Conservation (phyloP, 2,797 vertebrate genomes). For the Streptopelia turtur region DNA sequence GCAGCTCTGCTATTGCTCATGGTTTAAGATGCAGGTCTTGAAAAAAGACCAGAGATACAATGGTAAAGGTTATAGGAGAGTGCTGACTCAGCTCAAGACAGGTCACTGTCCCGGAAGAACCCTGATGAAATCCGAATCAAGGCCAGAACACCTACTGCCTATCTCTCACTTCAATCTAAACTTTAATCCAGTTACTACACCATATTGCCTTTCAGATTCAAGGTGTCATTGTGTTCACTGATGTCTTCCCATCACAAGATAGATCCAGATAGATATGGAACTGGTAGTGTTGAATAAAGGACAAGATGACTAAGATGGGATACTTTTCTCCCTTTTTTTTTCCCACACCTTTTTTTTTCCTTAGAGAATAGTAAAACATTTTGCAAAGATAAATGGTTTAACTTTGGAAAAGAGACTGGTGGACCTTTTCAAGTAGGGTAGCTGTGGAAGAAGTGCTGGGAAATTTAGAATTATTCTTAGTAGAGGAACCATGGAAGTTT, state of each 20-base stretch:
- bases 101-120: not conserved
- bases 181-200: not conserved
- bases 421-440: not conserved
- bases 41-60: not conserved
- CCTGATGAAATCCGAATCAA: not conserved
- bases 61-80: not conserved
- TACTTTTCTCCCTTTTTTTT: no score
- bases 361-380: not conserved
- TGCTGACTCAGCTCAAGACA: not conserved
- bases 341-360: fast-evolving
- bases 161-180: not conserved
- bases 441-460: not conserved
- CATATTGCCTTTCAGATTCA: not conserved
- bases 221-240: not conserved
- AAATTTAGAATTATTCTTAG: not conserved
- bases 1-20: not conserved
- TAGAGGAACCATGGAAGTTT: not conserved
- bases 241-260: not conserved
- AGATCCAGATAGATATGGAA: not conserved
- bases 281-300: not conserved
- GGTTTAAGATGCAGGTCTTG: not conserved
- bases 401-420: not conserved
- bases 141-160: not conserved
- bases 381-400: not conserved
- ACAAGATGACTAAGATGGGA: not conserved